A percentile compares a stretch with the other conserved stretches of the same genome.
phyloP scores from a whole-genome alignment of 1,140 invertebrate species.

The Neotoxoptera formosana region DNA sequence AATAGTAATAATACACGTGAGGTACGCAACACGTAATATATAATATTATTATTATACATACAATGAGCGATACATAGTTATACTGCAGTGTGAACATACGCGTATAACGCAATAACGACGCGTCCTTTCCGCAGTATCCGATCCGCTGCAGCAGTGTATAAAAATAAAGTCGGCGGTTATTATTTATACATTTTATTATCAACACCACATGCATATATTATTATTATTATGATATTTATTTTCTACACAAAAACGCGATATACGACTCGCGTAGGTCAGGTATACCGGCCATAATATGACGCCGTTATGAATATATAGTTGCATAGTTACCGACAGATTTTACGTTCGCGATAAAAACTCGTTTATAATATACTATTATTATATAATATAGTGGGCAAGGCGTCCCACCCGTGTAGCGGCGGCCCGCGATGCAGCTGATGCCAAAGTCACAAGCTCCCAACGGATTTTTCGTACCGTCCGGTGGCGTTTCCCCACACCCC shows the following conservation, averaged over 20 bases:
- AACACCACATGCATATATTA: neutral
- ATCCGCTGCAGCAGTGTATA: neutral
- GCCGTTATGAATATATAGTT: too few relatives aligned
- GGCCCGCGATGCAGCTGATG: neutral
- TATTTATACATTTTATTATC: neutral
- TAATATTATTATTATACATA: neutral
- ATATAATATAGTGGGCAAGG: neutral
- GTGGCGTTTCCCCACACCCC: too few relatives aligned
- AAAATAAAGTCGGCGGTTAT: neutral
- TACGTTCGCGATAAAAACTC: slow-evolving; percentile 26
- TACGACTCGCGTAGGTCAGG: neutral
- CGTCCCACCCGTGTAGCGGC: neutral
- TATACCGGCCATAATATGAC: too few relatives aligned
- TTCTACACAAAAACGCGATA: neutral
- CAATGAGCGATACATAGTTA: too few relatives aligned
- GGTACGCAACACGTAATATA: too few relatives aligned
- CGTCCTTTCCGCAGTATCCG: neutral
- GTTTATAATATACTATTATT: neutral
- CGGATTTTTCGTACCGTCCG: slow-evolving; percentile 24
- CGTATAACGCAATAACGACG: neutral
- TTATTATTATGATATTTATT: neutral
- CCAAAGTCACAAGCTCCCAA: slow-evolving; percentile 32
- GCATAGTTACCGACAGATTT: neutral
- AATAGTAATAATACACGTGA: neutral
- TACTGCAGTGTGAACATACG: neutral